Conservation (phyloP, 2,113 vertebrate genomes). For the Camelus dromedarius region DNA sequence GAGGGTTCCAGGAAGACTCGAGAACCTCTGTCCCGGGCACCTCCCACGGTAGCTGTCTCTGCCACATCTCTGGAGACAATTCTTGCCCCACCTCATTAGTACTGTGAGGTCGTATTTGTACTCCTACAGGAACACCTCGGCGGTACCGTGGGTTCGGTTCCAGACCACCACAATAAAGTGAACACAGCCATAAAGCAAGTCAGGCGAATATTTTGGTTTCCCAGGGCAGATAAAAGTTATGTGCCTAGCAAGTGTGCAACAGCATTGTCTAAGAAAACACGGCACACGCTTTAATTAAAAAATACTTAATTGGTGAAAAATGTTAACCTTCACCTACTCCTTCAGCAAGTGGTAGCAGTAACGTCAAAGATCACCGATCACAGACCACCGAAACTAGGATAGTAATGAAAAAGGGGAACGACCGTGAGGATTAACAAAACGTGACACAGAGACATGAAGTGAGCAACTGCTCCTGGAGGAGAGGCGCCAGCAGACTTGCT, state of each 20-base stretch:
- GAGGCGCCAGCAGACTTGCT: too few species aligned
- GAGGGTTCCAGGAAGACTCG: not conserved
- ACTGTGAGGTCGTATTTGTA: not conserved
- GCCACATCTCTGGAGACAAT: fast-evolving
- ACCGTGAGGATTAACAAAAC: too few species aligned
- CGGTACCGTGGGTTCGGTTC: not conserved
- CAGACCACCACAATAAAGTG: not conserved
- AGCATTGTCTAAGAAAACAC: not conserved
- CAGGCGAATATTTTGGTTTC: not conserved
- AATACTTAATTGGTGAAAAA: not conserved
- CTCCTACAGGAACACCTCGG: not conserved
- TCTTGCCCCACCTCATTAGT: not conserved
- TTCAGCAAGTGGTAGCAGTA: not conserved
- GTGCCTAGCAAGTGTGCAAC: not conserved
- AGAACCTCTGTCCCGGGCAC: too few species aligned
- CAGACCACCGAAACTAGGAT: too few species aligned
- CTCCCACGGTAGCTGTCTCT: not conserved
- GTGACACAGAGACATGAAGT: too few species aligned
- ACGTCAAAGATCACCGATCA: not conserved
- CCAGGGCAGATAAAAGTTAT: not conserved
- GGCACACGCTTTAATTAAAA: not conserved
- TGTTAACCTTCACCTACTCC: not conserved
- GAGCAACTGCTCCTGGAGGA: too few species aligned
- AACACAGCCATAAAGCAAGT: not conserved
- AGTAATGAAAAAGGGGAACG: too few species aligned